These are phyloP conservation scores for Enteromius afrohamiltoni DNA, from an alignment of 2,797 vertebrate genomes.

Conservation along the genomic window DNA sequence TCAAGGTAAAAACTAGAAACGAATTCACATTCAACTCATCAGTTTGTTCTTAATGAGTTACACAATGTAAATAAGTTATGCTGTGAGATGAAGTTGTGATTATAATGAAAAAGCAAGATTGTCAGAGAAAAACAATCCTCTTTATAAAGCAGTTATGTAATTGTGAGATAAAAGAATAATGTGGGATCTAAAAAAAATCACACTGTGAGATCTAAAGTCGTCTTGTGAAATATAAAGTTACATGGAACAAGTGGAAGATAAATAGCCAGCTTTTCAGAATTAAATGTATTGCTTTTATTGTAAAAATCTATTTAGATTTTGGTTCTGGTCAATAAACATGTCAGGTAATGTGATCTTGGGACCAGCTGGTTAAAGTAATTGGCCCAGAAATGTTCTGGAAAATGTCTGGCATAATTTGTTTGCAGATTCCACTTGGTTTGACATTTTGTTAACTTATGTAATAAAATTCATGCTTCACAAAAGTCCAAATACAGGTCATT, in stretches of 20 bases:
- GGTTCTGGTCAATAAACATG: background rate
- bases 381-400: background rate
- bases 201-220: background rate
- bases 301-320: background rate
- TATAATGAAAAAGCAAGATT: background rate
- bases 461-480: conserved; percentile 1
- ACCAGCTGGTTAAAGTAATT: conserved; percentile 10
- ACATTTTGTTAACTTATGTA: background rate
- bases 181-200: background rate
- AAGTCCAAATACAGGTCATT: conserved; percentile 5
- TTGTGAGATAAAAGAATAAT: background rate
- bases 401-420: background rate
- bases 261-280: background rate
- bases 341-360: conserved; percentile 6
- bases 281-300: background rate
- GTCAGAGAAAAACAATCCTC: background rate
- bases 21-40: too few species aligned
- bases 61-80: too few species aligned
- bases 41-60: too few species aligned
- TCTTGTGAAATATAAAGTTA: background rate
- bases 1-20: too few species aligned
- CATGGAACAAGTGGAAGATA: background rate
- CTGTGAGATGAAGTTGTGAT: background rate
- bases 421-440: conserved; percentile 3
- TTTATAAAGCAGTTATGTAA: background rate